These are phyloP conservation scores for Micrastur ruficollis DNA, from an alignment of 2,797 vertebrate genomes.

Conservation along the genomic window DNA sequence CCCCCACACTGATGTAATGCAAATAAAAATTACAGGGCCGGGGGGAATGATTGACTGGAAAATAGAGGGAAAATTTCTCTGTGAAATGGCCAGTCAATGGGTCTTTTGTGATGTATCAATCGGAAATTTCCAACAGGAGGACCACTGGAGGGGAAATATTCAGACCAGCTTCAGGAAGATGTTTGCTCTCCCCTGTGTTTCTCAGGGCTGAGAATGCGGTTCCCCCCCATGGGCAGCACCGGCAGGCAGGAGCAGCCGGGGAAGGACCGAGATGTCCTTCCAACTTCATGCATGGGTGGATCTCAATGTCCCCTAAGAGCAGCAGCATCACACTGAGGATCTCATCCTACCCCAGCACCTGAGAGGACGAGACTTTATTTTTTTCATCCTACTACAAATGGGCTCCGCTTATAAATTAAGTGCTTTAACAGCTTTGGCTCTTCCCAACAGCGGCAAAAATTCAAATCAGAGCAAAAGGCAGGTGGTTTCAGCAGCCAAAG, in stretches of 20 bases:
- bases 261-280: background rate
- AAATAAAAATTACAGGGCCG: background rate
- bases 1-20: background rate
- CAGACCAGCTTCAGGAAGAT: background rate
- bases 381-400: background rate
- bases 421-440: background rate
- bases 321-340: background rate
- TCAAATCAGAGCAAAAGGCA: background rate
- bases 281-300: accelerated
- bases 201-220: background rate
- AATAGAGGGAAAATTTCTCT: background rate
- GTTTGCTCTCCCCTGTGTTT: background rate
- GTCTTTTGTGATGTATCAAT: background rate
- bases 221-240: background rate
- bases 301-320: background rate
- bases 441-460: background rate
- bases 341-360: background rate
- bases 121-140: background rate
- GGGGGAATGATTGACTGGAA: background rate
- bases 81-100: background rate
- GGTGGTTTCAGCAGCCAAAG: background rate
- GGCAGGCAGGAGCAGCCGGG: background rate
- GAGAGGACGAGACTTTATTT: background rate
- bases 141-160: background rate
- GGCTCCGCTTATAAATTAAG: background rate